These are phyloP conservation scores for Coptodon rendalli DNA, from an alignment of 2,113 vertebrate species.

Conservation along the genomic window DNA sequence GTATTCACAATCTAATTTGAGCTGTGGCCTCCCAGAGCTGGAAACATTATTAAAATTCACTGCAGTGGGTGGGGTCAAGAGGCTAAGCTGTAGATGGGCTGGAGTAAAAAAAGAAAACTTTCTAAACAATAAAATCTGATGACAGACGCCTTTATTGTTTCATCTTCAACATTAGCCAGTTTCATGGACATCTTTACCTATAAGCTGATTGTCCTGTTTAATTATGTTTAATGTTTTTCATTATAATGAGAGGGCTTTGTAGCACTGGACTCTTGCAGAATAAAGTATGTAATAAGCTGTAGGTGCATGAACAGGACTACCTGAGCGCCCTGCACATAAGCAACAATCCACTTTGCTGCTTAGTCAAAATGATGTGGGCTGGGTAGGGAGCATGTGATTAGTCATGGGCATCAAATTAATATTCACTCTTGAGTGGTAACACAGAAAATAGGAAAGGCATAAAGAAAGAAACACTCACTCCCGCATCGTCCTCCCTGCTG, in stretches of 20 bases:
- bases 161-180: neutral
- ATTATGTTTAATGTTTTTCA: neutral
- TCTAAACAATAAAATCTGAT: neutral
- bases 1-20: neutral
- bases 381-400: neutral
- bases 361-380: neutral
- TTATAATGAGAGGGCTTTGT: neutral
- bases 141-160: neutral
- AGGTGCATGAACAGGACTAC: neutral
- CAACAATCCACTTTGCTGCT: neutral
- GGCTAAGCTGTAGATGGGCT: neutral
- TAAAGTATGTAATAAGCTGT: slow-evolving; percentile 6
- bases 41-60: slow-evolving; percentile 2
- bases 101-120: neutral
- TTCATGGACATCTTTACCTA: neutral
- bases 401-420: neutral
- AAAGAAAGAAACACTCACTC: slow-evolving; percentile 63
- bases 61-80: neutral
- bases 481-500: slow-evolving; percentile 84
- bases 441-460: neutral
- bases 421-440: neutral
- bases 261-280: neutral
- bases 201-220: neutral
- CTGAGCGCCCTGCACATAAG: neutral
- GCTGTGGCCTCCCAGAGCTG: neutral